phyloP scores from a whole-genome alignment of 1,140 invertebrate genomes.

The Chrysomallon squamiferum region DNA sequence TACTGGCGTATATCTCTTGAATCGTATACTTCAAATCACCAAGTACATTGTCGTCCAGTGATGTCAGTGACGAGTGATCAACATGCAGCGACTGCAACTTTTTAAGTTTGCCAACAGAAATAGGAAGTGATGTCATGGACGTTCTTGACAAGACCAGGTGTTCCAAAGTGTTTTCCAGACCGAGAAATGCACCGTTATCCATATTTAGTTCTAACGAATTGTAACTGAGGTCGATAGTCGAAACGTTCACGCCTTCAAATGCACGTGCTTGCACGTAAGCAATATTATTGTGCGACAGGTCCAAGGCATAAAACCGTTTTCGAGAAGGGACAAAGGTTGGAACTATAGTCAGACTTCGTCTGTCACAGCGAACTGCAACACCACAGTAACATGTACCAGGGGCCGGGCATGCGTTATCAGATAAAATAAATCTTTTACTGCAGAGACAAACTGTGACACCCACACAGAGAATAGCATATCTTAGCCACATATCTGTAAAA shows the following conservation, averaged over 20 bases:
- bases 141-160: background rate
- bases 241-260: background rate
- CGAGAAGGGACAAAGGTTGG: background rate
- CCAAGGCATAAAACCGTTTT: slow-evolving; percentile 1
- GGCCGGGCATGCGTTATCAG: background rate
- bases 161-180: slow-evolving; percentile 8
- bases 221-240: slow-evolving; percentile 11
- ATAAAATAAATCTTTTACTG: too few relatives aligned
- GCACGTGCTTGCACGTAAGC: background rate
- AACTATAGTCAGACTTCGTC: background rate
- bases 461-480: too few relatives aligned
- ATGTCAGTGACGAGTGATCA: background rate
- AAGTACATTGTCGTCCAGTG: background rate
- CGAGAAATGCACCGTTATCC: slow-evolving; percentile 7
- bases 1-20: background rate
- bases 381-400: background rate
- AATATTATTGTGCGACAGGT: slow-evolving; percentile 15
- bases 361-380: slow-evolving; percentile 8
- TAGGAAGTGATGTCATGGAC: background rate
- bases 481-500: too few relatives aligned
- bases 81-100: background rate
- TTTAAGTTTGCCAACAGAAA: slow-evolving; percentile 3
- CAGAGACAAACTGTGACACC: too few relatives aligned
- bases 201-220: slow-evolving; percentile 8
- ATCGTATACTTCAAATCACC: background rate